phyloP scores from a whole-genome alignment of 1,140 invertebrate genomes.

The Dendroctonus ponderosae region DNA sequence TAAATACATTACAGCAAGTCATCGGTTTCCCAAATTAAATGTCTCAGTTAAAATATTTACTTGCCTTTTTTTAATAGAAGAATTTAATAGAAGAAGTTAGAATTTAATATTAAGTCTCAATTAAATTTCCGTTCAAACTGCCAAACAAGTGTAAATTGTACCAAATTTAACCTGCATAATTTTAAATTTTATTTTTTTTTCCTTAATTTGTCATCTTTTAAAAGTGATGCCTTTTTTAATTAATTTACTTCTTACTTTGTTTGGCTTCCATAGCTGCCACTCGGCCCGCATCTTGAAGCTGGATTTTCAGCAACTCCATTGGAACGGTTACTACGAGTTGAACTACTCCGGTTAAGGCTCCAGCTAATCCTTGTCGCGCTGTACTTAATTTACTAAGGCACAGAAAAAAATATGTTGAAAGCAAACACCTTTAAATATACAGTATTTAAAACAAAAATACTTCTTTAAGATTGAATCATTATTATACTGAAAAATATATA shows the following conservation, averaged over 20 bases:
- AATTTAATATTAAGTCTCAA: no score
- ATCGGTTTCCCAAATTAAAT: constrained; percentile 7
- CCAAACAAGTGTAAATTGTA: neutral
- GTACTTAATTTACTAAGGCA: constrained; percentile 65
- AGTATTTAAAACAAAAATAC: neutral
- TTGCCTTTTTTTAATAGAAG: no score
- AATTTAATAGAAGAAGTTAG: no score
- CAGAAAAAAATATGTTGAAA: constrained; percentile 9
- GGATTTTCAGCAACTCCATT: constrained; percentile 99
- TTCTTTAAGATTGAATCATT: neutral
- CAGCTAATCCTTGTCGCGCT: constrained; percentile 84
- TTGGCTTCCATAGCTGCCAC: constrained; percentile 67
- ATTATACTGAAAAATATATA: no score
- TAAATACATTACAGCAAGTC: neutral
- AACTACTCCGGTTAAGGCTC: constrained; percentile 94
- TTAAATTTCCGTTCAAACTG: neutral
- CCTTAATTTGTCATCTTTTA: no score
- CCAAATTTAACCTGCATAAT: neutral
- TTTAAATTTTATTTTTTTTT: neutral
- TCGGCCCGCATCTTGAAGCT: constrained; percentile 95
- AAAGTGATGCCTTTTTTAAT: neutral
- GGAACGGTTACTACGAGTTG: constrained; percentile 98
- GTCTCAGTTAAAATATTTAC: neutral
- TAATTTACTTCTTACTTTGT: constrained; percentile 5
- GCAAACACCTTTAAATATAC: neutral